Conservation (phyloP, 2,113 vertebrate genomes). For the Phycodurus eques region DNA sequence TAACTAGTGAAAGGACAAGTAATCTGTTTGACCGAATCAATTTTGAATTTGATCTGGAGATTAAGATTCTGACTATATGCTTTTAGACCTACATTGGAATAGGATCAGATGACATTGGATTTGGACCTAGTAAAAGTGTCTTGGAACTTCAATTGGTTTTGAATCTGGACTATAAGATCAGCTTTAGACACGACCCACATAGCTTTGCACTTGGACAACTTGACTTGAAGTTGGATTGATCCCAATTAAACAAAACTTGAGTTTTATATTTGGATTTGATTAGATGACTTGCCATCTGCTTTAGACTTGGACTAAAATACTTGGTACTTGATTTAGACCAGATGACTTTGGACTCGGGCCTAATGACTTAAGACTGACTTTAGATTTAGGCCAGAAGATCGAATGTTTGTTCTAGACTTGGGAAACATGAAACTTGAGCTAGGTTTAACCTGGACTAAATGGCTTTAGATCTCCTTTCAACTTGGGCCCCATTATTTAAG, state of each 20-base stretch:
- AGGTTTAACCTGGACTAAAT: background rate
- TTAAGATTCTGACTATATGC: background rate
- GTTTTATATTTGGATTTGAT: background rate
- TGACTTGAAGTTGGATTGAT: too few species aligned
- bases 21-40: background rate
- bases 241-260: background rate
- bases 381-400: background rate
- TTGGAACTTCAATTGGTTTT: background rate
- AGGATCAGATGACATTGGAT: background rate
- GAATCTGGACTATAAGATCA: too few species aligned
- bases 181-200: too few species aligned
- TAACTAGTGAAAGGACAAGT: background rate
- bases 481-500: background rate
- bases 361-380: background rate
- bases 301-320: background rate
- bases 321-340: background rate
- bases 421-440: background rate
- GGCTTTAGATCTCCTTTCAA: background rate
- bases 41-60: background rate
- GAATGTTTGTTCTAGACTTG: background rate
- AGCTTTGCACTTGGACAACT: too few species aligned
- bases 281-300: background rate
- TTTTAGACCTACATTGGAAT: background rate
- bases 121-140: background rate
- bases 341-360: background rate